Evolutionary conservation across 64 coral and sea anemone genomes (phyloP), one percentile per base, ranked within the genome.

Genomic region (Dendronephthya gigantea): DNA sequence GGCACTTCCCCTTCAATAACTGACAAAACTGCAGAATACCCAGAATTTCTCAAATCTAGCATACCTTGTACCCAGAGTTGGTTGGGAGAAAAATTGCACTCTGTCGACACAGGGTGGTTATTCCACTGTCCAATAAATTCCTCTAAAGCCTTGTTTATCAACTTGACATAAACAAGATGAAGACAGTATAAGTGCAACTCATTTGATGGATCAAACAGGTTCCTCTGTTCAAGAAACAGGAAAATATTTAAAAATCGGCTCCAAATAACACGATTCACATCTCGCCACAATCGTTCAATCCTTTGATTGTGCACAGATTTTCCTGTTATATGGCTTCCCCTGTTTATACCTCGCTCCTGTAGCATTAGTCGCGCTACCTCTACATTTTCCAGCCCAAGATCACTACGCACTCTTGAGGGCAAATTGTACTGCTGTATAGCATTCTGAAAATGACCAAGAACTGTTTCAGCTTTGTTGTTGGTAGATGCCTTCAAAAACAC

Each of bases 401-500:
- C 84, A n/a, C 49, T 90, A 37, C 89, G 7, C 52, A 90, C 83
- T 56, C 89, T 86, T 17, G 35, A 8, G 25, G 84, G 89, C 55
- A 23, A 86, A 48, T 72, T 30, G 38, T 82, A 90, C 14, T 32
- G 30, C 40, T 65, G 43, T 25, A 48, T 90, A 43, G 84, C 83
- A 39, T 2, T 40, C 17, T 52, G 22, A 59, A 90, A 90, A 41
- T 82, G 48, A n/a, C 86, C 48, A 45, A 90, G 40, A 38, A 86
- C 89, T 82, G 84, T 90, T 50, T n/a, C 51, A 52, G 89, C 84
- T 58, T 38, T 35, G 39, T 90, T 90, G 84, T 90, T 90, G 55
- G 83, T 85, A 75, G 48, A 90, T 72, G 83, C 68, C 41, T 65
- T 23, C 49, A 86, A 66, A 48, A 85, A 86, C 13, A 90, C 35